Base-by-base conservation (phyloP, 2,113 vertebrate genomes). In the Periophthalmodon schlosseri region DNA sequence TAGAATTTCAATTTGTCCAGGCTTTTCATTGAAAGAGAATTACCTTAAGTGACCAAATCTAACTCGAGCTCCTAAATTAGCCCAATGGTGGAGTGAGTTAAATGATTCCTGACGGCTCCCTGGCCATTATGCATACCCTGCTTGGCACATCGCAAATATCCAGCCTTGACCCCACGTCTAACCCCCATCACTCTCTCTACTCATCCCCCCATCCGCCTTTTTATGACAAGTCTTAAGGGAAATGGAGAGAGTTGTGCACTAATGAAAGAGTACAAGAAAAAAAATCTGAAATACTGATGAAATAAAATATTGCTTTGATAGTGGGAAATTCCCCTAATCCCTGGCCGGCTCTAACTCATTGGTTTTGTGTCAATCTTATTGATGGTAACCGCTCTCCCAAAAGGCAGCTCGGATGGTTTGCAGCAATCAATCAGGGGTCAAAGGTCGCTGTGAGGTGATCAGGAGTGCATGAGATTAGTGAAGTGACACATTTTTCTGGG, bases 1-100 rank as follows among this genome's bases (percentile, higher is more conserved):
- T 86, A 75, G 68, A 77, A 73, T 83, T 81, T 86, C 76, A 79
- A 84, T 90, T 89, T 82, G 82, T 88, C 66, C 14, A 60, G 70
- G 68, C 72, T 83, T 91, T 93, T 91, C 69, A 82, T 84, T 90
- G 84, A 85, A n/a, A 13, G 54, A 81, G 66, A 84, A 91, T 88
- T 83, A 88, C 88, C 75, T 78, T 81, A 88, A 90, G 77, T 87
- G 88, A 91, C 86, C 75, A 76, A 87, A 86, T 89, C 69, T 88
- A 89, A 90, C 90, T 88, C 69, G 66, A 80, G 57, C 80, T 72
- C 74, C 79, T 81, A 84, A 86, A 88, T 86, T 83, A 79, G 73
- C 21, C 76, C 66, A 84, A 89, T 80, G 77, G 77, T 70, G 74
- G 73, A 68, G 71, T 69, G 68, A 80, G 74, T 91, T 90, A 82